These are phyloP conservation scores for Hetaerina titia DNA, from an alignment of 2,888 invertebrate species.

Conservation along the genomic window DNA sequence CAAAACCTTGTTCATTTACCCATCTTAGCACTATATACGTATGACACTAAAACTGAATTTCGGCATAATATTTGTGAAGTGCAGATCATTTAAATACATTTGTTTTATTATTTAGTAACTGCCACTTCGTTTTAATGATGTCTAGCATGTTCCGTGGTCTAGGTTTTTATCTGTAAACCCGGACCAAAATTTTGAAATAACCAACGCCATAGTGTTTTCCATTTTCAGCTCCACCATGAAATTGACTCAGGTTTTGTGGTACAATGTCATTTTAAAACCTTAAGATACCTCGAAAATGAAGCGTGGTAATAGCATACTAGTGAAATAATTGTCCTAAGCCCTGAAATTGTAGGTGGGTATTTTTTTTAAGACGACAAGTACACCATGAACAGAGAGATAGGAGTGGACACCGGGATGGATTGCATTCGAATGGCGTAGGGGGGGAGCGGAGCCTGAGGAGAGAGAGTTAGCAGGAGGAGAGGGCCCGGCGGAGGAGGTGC, in stretches of 20 bases:
- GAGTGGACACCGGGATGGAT: slow-evolving; percentile 23
- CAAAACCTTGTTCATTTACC: too few relatives aligned
- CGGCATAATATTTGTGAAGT: too few relatives aligned
- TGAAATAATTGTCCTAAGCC: neutral
- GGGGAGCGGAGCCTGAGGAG: slow-evolving; percentile 72
- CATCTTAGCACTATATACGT: too few relatives aligned
- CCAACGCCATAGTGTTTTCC: neutral
- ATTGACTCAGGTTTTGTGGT: neutral
- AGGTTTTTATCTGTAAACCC: neutral
- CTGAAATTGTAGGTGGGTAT: neutral
- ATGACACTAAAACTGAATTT: too few relatives aligned
- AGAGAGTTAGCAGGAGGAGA: slow-evolving; percentile 68
- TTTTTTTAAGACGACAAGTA: neutral
- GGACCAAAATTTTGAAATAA: neutral
- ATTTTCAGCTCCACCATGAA: neutral
- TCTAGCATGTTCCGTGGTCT: too few relatives aligned
- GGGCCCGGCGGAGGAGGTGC: slow-evolving; percentile 65
- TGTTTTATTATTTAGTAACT: too few relatives aligned
- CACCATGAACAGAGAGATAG: neutral
- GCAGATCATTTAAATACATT: too few relatives aligned
- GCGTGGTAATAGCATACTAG: neutral
- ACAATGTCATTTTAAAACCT: too few relatives aligned
- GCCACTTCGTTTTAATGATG: too few relatives aligned
- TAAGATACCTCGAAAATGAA: too few relatives aligned
- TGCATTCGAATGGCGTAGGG: slow-evolving; percentile 70